A percentile compares a stretch with the other conserved stretches of the same genome.
phyloP scores from a whole-genome alignment of 2,797 vertebrate genomes.

The Gymnodraco acuticeps region DNA sequence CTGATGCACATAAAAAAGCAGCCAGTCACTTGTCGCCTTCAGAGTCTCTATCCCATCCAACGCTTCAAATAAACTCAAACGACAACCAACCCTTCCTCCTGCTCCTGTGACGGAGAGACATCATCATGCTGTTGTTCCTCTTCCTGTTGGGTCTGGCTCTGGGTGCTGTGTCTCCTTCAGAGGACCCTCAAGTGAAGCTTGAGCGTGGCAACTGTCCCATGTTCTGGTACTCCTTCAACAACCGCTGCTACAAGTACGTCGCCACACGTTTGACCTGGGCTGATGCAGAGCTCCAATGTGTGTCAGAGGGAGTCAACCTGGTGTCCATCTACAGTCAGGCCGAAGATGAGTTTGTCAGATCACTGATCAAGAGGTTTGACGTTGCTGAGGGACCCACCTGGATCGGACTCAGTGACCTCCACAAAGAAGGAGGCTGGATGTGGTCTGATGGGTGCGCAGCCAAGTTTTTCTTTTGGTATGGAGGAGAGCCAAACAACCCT shows the following conservation, averaged over 20 bases:
- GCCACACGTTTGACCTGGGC: constrained; percentile 6
- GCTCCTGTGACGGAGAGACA: too few species aligned
- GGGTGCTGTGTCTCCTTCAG: too few species aligned
- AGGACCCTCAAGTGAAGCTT: too few species aligned
- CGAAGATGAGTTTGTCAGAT: neutral
- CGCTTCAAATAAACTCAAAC: too few species aligned
- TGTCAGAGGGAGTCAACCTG: constrained; percentile 41
- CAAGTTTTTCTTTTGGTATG: fast-evolving
- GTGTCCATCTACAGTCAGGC: constrained; percentile 37
- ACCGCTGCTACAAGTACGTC: constrained; percentile 44
- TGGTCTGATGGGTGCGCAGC: constrained; percentile 43
- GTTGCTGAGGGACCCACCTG: fast-evolving
- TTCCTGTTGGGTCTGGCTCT: too few species aligned
- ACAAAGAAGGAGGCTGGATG: constrained; percentile 42
- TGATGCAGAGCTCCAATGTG: constrained; percentile 44
- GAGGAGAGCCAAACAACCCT: fast-evolving
- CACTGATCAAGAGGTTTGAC: constrained; percentile 36
- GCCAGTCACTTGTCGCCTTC: too few species aligned
- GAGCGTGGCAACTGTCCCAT: neutral
- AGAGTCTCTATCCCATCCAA: too few species aligned
- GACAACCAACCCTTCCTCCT: too few species aligned
- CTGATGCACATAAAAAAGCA: neutral
- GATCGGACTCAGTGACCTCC: constrained; percentile 27
- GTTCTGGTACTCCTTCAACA: constrained; percentile 3
- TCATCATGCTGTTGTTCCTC: too few species aligned